Evolutionary conservation across 30 jellyfish, hydroid and myxozoan species (phyloP).

Genomic region (Chrysaora quinquecirrha): DNA sequence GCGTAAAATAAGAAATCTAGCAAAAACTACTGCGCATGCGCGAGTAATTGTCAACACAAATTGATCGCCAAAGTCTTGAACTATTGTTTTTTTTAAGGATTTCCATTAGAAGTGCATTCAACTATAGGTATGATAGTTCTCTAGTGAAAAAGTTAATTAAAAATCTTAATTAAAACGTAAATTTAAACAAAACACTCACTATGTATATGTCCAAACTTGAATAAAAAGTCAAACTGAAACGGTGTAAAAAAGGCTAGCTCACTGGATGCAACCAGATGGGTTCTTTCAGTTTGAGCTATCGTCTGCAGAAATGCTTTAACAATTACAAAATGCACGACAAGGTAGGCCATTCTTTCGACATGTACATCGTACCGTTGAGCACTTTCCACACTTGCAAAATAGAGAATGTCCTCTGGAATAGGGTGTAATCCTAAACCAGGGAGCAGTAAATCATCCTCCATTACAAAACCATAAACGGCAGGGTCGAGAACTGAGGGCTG

Average conservation of each 20-base stretch:
- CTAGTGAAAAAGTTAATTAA: neutral
- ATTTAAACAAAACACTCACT: neutral
- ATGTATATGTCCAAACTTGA: neutral
- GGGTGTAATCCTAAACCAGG: slow-evolving; percentile 47
- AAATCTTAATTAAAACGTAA: neutral
- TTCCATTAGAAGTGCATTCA: neutral
- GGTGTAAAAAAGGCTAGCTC: neutral
- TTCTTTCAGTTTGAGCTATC: slow-evolving; percentile 22
- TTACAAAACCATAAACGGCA: slow-evolving; percentile 9
- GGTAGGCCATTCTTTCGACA: slow-evolving; percentile 42
- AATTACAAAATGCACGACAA: slow-evolving; percentile 30
- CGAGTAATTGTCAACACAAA: neutral
- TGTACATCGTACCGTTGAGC: slow-evolving; percentile 22
- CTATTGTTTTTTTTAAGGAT: neutral
- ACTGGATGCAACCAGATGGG: no score
- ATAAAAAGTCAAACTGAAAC: neutral
- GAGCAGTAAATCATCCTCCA: slow-evolving; percentile 19
- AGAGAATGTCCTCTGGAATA: slow-evolving; percentile 26
- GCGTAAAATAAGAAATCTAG: neutral
- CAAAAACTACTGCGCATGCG: neutral
- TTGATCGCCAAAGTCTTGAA: neutral
- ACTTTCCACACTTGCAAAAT: slow-evolving; percentile 28
- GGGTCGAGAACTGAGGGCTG: slow-evolving; percentile 18
- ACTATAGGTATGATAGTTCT: neutral
- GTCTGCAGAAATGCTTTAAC: slow-evolving; percentile 17